Evolutionary conservation across 2,888 invertebrate genomes (phyloP).

Genomic region (Phyllotreta striolata): DNA sequence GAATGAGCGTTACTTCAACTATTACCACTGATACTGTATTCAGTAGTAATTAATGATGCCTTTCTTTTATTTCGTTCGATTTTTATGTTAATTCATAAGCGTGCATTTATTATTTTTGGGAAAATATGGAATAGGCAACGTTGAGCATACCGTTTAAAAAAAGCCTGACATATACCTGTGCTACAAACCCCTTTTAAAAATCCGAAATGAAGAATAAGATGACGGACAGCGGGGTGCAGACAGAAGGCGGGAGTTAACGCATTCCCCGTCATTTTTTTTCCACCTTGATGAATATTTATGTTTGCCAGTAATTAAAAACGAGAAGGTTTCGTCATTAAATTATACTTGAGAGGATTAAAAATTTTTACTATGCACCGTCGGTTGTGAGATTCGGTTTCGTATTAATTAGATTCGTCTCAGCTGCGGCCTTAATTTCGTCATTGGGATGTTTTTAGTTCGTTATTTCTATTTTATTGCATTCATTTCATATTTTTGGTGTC

Average conservation of each 20-base stretch:
- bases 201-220: conserved; percentile 29
- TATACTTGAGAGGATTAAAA: conserved; percentile 28
- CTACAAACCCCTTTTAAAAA: conserved; percentile 18
- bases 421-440: neutral
- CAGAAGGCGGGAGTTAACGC: conserved; percentile 49
- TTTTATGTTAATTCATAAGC: too few relatives aligned
- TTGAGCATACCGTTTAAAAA: conserved; percentile 10
- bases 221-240: conserved; percentile 47
- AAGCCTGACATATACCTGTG: conserved; percentile 18
- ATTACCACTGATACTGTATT: too few relatives aligned
- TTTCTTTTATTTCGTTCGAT: too few relatives aligned
- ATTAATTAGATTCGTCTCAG: conserved; percentile 1
- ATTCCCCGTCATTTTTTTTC: conserved; percentile 40
- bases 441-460: too few relatives aligned
- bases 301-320: conserved; percentile 35
- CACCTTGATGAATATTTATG: conserved; percentile 39
- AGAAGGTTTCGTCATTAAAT: conserved; percentile 32
- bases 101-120: neutral
- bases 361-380: neutral
- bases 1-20: neutral
- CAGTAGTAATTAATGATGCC: too few relatives aligned
- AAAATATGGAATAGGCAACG: conserved; percentile 12
- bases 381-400: conserved; percentile 1
- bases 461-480: too few relatives aligned
- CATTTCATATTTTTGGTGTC: too few relatives aligned